Evolutionary conservation across 2,888 invertebrate genomes (phyloP).

Genomic region (Margaritifera margaritifera): DNA sequence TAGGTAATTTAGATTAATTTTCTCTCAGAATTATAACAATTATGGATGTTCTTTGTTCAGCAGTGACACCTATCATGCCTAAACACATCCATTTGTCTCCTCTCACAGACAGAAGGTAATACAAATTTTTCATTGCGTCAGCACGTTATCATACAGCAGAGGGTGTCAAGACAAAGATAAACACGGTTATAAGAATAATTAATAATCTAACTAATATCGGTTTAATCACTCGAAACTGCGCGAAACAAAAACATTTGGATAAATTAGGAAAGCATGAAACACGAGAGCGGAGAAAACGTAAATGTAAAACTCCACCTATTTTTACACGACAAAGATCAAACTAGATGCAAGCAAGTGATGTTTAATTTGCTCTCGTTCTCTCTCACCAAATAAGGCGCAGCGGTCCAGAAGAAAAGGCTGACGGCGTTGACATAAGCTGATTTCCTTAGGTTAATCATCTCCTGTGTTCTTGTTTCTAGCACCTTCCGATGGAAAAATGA

Average conservation of each 20-base stretch:
- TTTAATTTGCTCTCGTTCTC: no score
- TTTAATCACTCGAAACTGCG: no score
- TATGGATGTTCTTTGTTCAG: not conserved
- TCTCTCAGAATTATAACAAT: not conserved
- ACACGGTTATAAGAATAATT: not conserved
- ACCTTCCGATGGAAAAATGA: constrained; percentile 92
- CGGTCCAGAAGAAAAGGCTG: constrained; percentile 93
- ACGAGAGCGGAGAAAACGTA: no score
- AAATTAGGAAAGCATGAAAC: no score
- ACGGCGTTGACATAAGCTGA: constrained; percentile 81
- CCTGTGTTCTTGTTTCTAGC: constrained; percentile 87
- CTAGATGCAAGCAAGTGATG: no score
- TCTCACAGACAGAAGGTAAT: no score
- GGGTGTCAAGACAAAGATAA: not conserved
- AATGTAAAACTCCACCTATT: no score
- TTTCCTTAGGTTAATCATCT: constrained; percentile 88
- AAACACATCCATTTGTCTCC: no score
- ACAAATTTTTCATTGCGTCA: no score
- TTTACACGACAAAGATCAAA: no score
- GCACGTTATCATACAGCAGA: no score
- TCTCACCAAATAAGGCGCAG: constrained; percentile 91
- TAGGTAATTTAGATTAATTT: not conserved
- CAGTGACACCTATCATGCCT: not conserved
- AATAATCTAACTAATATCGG: not conserved
- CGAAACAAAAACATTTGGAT: no score